Evolutionary conservation across 2,888 invertebrate genomes (phyloP), one percentile per base, ranked within the genome.

Genomic region (Sphaerophoria rueppellii): DNA sequence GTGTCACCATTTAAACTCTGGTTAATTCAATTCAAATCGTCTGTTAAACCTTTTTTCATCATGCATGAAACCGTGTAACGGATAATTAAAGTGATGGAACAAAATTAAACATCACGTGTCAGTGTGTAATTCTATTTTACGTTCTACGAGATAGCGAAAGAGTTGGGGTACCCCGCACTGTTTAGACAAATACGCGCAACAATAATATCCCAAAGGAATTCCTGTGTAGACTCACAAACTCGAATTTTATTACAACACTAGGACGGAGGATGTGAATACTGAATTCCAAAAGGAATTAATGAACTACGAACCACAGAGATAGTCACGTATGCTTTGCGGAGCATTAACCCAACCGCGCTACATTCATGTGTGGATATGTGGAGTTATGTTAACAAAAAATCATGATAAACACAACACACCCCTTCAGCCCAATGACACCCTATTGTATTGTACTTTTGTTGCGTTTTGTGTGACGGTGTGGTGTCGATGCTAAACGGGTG

Each of bases 71-170:
- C 72, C 67, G 69, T 75, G 80, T 76, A 72, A 76, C 67, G 67
- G 37, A 69, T 83, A 83, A 83, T 83, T 76, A 80, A 83, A 75
- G 72, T 72, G 80, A 77, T 63, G 70, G 70, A 74, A 80, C 63
- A 14, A 72, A 80, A 75, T 76, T 79, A 83, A 80, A 57, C 61
- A 70, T 43, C 78, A 46, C 70, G 65, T 65, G 67, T 48, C 65
- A 35, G 7, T 48, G 32, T 48, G 14, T 60, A 12, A 6, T 37
- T 37, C 9, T 40, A 40, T 11, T 16, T 3, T 35, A 57, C 24
- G 24, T 24, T 24, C 24, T 24, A 24, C 24, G 11, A 6, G 43
- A 40, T 40, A 40, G 40, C 9, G 9, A 4, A 1, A 24, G 24
- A 24, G 24, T 24, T 24, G 40, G 6, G 9, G 43, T 43, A 43